Conservation (phyloP, 1,140 invertebrate species). For the Sycobia sp. region DNA sequence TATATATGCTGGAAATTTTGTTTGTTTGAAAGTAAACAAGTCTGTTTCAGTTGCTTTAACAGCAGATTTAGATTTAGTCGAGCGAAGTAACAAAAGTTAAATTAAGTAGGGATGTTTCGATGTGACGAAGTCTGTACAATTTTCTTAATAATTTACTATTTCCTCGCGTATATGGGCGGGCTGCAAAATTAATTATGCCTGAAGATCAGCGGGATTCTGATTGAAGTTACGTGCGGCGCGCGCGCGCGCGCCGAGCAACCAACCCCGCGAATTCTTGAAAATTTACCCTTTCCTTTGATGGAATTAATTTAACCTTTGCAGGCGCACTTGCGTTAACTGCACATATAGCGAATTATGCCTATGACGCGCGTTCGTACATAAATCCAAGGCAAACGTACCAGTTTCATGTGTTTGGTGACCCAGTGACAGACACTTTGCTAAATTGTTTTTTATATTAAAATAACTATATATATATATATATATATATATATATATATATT, state of each 20-base stretch:
- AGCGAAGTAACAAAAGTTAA: no score
- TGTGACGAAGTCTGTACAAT: no score
- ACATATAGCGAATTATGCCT: background rate
- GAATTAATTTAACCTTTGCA: constrained; percentile 9
- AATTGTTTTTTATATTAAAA: constrained; percentile 27
- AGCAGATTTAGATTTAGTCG: no score
- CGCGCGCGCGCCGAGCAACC: no score
- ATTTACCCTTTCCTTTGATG: constrained; percentile 22
- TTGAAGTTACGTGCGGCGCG: no score
- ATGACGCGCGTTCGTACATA: background rate
- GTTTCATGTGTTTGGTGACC: background rate
- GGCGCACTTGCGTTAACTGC: background rate
- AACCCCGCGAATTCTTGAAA: constrained; percentile 24
- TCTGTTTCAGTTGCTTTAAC: no score
- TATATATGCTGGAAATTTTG: no score
- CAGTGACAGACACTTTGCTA: constrained; percentile 13
- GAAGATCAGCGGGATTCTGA: background rate
- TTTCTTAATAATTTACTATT: no score
- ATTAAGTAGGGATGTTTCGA: no score
- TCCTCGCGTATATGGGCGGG: no score
- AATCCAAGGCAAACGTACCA: background rate
- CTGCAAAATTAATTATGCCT: constrained; percentile 4
- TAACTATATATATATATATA: no score
- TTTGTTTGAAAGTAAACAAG: no score
- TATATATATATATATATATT: constrained; percentile 3